Evolutionary conservation across 2,888 invertebrate genomes (phyloP).

Genomic region (Cotesia congregata): DNA sequence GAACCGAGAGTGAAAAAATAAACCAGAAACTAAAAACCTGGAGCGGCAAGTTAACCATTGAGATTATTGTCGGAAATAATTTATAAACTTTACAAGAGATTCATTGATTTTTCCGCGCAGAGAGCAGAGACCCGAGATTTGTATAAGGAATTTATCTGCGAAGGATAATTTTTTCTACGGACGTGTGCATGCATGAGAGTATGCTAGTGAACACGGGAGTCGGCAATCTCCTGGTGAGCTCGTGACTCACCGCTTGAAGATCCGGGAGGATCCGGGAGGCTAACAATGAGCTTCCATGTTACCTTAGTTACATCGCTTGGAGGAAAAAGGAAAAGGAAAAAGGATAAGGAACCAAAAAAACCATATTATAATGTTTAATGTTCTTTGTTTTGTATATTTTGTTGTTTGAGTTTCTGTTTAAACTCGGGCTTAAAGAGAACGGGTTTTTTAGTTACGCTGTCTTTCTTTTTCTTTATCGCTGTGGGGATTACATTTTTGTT

Average conservation of each 20-base stretch:
- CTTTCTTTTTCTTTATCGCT: conserved; percentile 8
- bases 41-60: neutral
- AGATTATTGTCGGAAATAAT: conserved; percentile 8
- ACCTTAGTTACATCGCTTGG: conserved; percentile 19
- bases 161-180: conserved; percentile 20
- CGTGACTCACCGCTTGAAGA: conserved; percentile 44
- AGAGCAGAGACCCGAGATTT: neutral
- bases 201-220: conserved; percentile 36
- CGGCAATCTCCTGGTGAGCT: conserved; percentile 31
- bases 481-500: conserved; percentile 21
- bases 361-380: neutral
- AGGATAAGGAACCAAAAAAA: neutral
- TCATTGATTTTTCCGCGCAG: conserved; percentile 2
- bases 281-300: conserved; percentile 41
- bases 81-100: conserved; percentile 14
- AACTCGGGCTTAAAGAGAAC: neutral
- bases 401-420: neutral
- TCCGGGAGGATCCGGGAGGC: conserved; percentile 45
- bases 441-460: conserved; percentile 7
- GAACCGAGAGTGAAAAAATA: too few species aligned
- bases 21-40: too few species aligned
- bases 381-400: neutral
- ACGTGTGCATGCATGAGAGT: conserved; percentile 18
- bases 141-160: conserved; percentile 22
- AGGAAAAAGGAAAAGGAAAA: conserved; percentile 24